These are phyloP conservation scores for Blastomussa wellsi DNA, from an alignment of 92 coral and sea anemone genomes.

Conservation along the genomic window DNA sequence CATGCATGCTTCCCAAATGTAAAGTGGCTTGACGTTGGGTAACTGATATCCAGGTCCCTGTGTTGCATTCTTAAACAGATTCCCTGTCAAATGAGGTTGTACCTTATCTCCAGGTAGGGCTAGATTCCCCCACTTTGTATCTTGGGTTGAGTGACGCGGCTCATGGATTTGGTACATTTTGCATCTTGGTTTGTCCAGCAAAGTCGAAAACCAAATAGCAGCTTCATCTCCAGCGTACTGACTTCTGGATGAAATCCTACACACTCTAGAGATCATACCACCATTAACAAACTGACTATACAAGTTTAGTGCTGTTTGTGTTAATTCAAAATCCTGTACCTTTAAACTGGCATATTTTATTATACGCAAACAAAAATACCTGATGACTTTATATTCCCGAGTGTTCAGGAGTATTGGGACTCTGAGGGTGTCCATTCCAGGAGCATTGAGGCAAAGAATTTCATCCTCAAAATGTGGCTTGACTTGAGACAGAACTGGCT, in stretches of 20 bases:
- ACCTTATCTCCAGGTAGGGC: constrained; percentile 78
- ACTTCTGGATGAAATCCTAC: constrained; percentile 65
- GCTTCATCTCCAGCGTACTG: constrained; percentile 86
- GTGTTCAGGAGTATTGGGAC: constrained; percentile 48
- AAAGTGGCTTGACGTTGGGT: too few relatives aligned
- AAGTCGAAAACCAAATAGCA: constrained; percentile 80
- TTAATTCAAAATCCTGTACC: not conserved
- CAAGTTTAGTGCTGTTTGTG: not conserved
- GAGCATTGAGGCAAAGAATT: constrained; percentile 72
- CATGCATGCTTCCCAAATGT: too few relatives aligned
- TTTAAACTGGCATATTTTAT: not conserved
- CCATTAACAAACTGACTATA: not conserved
- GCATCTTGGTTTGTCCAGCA: constrained; percentile 67
- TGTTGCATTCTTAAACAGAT: too few relatives aligned
- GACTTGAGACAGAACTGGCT: constrained; percentile 79
- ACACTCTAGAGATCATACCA: constrained; percentile 51
- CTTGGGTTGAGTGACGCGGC: constrained; percentile 56
- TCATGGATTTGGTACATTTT: constrained; percentile 64
- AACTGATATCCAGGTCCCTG: too few relatives aligned
- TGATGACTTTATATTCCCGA: constrained; percentile 27
- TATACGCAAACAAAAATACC: constrained; percentile 42
- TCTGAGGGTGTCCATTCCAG: constrained; percentile 81
- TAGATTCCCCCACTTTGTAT: constrained; percentile 69
- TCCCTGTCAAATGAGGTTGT: too few relatives aligned
- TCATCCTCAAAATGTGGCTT: constrained; percentile 70